Base-by-base conservation (phyloP, 2,888 invertebrate genomes). In the Encarsia formosa region DNA sequence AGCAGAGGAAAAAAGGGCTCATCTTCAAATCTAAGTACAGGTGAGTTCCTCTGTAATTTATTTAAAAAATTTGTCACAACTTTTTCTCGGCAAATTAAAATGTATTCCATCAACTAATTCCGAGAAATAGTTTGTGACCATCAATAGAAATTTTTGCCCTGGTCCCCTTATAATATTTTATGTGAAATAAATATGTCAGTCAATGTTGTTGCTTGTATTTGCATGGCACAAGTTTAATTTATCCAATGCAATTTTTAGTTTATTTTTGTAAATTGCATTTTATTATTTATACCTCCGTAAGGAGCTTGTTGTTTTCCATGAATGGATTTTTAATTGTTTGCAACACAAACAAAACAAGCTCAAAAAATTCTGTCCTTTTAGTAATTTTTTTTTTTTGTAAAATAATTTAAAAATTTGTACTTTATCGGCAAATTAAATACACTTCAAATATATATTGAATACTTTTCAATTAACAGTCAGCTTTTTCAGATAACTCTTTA, bases 1-100 rank as follows among this genome's bases (percentile, higher is more conserved):
- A 84, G 85, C 74, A 78, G 84, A 62, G 84, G 85, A 50, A 88
- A 88, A 69, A 90, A 89, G 69, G 89, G 91, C 57, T 89, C 90
- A 53, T 82, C 83, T 61, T 85, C 88, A 56, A 91, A 90, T 76
- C 81, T 91, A 54, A 74, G 73, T 59, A 85, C 90, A 70, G 91
- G 91, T 91, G 76, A 73, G 74, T 65, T 48, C 4, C 19, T 15
- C 8, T n/a, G 26, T 18, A 40, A 37, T 37, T 8, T 8, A 22
- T 8, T 16, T 4, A 11, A 37, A 16, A 34, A 38, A 52, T 19
- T 11, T 47, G n/a, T 4, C 26, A 24, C 38, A n/a, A 43, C 38
- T 56, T 41, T 56, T 53, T 51, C 53, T 56, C 49, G 51, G 45
- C 44, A 53, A 45, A 19, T 31, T 29, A 24, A 26, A 34, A 20